Base-by-base conservation (phyloP, 2,888 invertebrate species). In the Andrena minutula region DNA sequence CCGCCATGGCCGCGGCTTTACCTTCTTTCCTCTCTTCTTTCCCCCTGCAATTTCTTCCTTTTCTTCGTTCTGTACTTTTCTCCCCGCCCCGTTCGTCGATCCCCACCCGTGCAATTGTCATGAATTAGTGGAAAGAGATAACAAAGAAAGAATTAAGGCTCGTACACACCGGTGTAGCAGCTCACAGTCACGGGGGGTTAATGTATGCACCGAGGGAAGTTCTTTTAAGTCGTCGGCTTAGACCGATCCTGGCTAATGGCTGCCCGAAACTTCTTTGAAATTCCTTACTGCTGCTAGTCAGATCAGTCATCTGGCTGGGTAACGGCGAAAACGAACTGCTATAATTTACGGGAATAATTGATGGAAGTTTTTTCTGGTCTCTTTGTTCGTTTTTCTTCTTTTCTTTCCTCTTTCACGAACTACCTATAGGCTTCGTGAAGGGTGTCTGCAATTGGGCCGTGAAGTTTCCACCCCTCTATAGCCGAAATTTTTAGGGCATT, bases 131-230 rank as follows among this genome's bases (percentile, higher is more conserved):
- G 84, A 86, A 89, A 88, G 90, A 92, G 92, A 92, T 92, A 92
- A 92, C 91, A 91, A 89, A 90, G 91, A 89, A 90, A 91, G 90
- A 92, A 92, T 93, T 93, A 93, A 92, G 92, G 89, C 88, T 88
- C 86, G 85, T 80, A 84, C 81, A 85, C 81, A 82, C 82, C 66
- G 56, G 78, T 82, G 64, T 61, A 23, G 75, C 88, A 74, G 76
- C 47, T 69, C 70, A 85, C 83, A 84, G 83, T 78, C 72, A 82
- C 83, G 75, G 64, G 1, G 74, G 73, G 82, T 88, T 91, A 91
- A 91, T 91, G 83, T 91, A 91, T 91, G 91, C 91, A 85, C 66
- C 89, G 69, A 71, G 75, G 74, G 76, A 79, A 87, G 79, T 83
- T 86, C 81, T 82, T 86, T 85, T 80, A 80, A 86, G 82, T 82